Evolutionary conservation across 2,113 vertebrate genomes (phyloP).

Genomic region (Podilymbus podiceps): DNA sequence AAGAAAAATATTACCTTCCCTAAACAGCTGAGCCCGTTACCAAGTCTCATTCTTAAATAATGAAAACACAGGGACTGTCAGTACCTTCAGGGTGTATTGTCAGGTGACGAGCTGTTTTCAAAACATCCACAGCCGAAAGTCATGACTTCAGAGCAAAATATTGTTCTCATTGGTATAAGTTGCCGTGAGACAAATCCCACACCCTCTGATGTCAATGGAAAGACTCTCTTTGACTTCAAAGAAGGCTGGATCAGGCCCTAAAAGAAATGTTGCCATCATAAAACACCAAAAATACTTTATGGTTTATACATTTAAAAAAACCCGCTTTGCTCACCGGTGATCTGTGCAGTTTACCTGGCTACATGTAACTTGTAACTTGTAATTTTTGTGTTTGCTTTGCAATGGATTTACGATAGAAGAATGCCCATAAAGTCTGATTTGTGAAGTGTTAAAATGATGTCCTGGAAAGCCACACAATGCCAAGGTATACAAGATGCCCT

Average conservation of each 20-base stretch:
- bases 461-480: constrained; percentile 54
- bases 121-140: constrained; percentile 38
- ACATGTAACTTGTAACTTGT: neutral
- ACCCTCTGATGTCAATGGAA: constrained; percentile 66
- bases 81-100: constrained; percentile 61
- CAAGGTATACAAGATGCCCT: constrained; percentile 55
- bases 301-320: neutral
- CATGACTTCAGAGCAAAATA: constrained; percentile 68
- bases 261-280: constrained; percentile 39
- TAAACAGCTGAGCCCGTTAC: constrained; percentile 49
- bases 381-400: constrained; percentile 35
- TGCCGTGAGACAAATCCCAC: constrained; percentile 61
- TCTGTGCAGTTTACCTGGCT: constrained; percentile 44
- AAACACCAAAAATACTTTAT: constrained; percentile 17
- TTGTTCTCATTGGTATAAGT: constrained; percentile 64
- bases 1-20: constrained; percentile 70
- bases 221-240: constrained; percentile 48
- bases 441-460: constrained; percentile 59
- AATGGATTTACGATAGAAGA: constrained; percentile 7
- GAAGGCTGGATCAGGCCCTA: constrained; percentile 21
- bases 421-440: constrained; percentile 65
- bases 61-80: constrained; percentile 54
- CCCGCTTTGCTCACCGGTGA: neutral
- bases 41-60: constrained; percentile 10
- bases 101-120: constrained; percentile 57